Percentiles rank a stretch among this genome's conserved stretches.
These are phyloP conservation scores for Cryptops parisi DNA, from an alignment of 2,888 invertebrate species.

Conservation along the genomic window DNA sequence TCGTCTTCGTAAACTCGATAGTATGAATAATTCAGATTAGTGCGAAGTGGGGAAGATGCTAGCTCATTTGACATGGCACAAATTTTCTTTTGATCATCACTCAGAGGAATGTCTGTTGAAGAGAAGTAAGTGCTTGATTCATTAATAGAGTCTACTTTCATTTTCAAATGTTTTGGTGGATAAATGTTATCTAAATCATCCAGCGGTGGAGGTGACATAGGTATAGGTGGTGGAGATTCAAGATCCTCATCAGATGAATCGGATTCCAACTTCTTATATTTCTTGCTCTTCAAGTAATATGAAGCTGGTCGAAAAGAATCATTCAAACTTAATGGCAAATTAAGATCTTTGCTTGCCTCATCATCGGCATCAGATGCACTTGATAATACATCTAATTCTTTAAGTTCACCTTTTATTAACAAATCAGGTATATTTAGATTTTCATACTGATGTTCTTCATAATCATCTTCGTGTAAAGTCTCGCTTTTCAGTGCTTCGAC, in stretches of 20 bases:
- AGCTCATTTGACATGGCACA: not conserved
- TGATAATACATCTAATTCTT: slow-evolving; percentile 16
- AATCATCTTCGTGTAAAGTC: not conserved
- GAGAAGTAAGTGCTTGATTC: not conserved
- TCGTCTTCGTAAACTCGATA: slow-evolving; percentile 20
- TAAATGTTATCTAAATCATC: slow-evolving; percentile 37
- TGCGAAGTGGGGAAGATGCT: slow-evolving; percentile 8
- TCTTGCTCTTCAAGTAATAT: slow-evolving; percentile 46
- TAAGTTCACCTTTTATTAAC: slow-evolving; percentile 17
- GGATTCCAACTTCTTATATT: slow-evolving; percentile 33
- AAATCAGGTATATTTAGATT: slow-evolving; percentile 18
- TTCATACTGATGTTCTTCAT: not conserved
- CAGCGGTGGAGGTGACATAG: slow-evolving; percentile 55
- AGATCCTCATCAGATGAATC: slow-evolving; percentile 70
- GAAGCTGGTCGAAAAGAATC: slow-evolving; percentile 79
- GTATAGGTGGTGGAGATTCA: slow-evolving; percentile 61
- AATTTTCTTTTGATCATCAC: not conserved
- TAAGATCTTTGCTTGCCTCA: slow-evolving; percentile 60
- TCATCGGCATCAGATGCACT: slow-evolving; percentile 58
- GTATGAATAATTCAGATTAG: slow-evolving; percentile 18
- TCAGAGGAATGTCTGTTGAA: not conserved
- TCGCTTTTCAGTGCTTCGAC: not conserved
- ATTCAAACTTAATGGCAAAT: slow-evolving; percentile 55
- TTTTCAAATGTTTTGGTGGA: not conserved
- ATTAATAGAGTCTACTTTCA: not conserved